Conservation (phyloP, 2,797 vertebrate species). For the Notamacropus eugenii region DNA sequence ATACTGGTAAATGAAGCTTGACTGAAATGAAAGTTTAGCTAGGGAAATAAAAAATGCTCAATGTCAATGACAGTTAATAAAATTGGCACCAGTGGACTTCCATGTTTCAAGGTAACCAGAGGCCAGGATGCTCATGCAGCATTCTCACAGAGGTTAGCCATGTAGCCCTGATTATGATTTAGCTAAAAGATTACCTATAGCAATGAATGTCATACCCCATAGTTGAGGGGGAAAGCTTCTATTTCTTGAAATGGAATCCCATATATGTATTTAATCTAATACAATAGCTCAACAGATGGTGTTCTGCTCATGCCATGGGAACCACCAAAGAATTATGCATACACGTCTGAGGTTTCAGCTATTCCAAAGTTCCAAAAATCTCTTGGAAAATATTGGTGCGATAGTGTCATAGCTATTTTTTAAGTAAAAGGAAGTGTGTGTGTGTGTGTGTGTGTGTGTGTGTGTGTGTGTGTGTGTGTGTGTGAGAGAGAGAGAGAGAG, state of each 20-base stretch:
- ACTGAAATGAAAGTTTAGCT: slow-evolving; percentile 57
- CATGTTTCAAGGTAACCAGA: neutral
- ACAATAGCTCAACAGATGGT: neutral
- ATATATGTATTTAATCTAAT: neutral
- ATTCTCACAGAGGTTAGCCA: neutral
- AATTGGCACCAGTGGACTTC: slow-evolving; percentile 5
- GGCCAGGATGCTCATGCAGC: neutral
- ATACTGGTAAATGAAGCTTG: slow-evolving; percentile 67
- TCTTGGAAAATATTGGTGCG: neutral
- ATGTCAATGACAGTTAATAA: slow-evolving; percentile 11
- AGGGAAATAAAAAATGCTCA: slow-evolving; percentile 56
- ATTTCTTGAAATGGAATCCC: neutral
- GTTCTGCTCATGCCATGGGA: neutral
- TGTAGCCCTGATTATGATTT: neutral
- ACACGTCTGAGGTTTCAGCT: neutral
- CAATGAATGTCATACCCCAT: neutral
- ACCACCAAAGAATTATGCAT: neutral
- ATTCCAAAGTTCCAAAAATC: neutral
- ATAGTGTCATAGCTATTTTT: neutral
- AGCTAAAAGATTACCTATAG: neutral
- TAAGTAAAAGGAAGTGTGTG: neutral
- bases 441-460: neutral
- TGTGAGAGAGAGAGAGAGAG: no score
- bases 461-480: no score
- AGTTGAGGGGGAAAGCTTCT: neutral